A percentile compares a stretch with the other conserved stretches of the same genome.
phyloP scores from a whole-genome alignment of 2,113 vertebrate species.

The Picathartes gymnocephalus region DNA sequence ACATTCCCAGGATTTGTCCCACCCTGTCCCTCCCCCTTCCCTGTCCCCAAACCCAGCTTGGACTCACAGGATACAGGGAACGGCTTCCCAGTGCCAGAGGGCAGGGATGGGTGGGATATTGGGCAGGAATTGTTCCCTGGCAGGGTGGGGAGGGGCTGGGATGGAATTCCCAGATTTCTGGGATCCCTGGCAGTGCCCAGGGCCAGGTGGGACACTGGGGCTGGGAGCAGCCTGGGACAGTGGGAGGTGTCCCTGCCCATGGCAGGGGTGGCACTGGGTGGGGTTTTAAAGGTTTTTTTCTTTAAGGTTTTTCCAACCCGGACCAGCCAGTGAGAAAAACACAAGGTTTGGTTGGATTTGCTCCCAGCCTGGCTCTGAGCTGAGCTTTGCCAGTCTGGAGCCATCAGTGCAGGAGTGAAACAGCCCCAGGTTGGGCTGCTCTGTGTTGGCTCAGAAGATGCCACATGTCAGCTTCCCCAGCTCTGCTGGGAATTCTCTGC shows the following conservation, averaged over 20 bases:
- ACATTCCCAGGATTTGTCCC: not conserved
- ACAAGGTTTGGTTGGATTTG: not conserved
- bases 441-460: not conserved
- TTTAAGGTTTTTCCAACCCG: accelerated
- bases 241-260: not conserved
- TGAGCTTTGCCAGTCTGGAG: not conserved
- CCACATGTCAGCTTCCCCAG: not conserved
- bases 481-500: slow-evolving; percentile 9
- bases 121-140: not conserved
- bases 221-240: not conserved
- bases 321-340: accelerated
- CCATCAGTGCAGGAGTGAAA: not conserved
- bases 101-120: not conserved
- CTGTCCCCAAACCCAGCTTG: not conserved
- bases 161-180: too few relatives aligned
- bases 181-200: not conserved
- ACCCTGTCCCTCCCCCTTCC: not conserved
- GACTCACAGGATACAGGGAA: too few relatives aligned
- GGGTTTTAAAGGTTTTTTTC: accelerated
- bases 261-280: not conserved
- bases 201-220: not conserved
- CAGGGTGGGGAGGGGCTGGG: not conserved
- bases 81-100: not conserved
- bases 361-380: not conserved
- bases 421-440: not conserved